phyloP scores from a whole-genome alignment of 2,113 vertebrate genomes.

The Petrocephalus microphthalmus region DNA sequence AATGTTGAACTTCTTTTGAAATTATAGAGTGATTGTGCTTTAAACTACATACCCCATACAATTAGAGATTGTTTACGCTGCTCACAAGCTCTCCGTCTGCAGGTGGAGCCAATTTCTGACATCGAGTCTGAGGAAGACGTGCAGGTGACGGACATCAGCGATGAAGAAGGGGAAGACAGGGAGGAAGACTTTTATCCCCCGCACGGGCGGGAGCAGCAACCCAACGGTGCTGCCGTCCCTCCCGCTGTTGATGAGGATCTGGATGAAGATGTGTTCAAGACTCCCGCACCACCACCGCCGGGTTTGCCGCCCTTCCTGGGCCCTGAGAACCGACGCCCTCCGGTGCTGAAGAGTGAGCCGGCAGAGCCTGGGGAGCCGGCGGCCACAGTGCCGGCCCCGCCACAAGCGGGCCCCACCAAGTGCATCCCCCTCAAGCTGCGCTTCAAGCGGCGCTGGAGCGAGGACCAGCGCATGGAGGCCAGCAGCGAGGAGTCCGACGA shows the following conservation, averaged over 20 bases:
- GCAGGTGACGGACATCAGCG: conserved; percentile 85
- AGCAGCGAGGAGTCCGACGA: conserved; percentile 62
- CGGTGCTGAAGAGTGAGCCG: conserved; percentile 57
- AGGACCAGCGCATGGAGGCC: conserved; percentile 82
- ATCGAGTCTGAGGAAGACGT: conserved; percentile 79
- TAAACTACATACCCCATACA: background rate
- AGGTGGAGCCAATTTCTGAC: conserved; percentile 88
- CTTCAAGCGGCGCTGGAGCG: conserved; percentile 86
- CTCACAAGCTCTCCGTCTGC: background rate
- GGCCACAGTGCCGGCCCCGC: conserved; percentile 31
- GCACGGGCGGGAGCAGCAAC: conserved; percentile 42
- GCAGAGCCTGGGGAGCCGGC: conserved; percentile 36
- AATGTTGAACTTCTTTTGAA: background rate
- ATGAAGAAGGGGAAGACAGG: conserved; percentile 66
- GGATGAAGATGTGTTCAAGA: conserved; percentile 87
- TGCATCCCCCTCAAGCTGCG: conserved; percentile 85
- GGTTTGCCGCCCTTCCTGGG: conserved; percentile 50
- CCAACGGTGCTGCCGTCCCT: conserved; percentile 31
- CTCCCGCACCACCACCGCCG: conserved; percentile 64
- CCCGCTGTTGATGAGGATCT: conserved; percentile 47
- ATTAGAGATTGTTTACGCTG: background rate
- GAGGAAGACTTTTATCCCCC: conserved; percentile 53
- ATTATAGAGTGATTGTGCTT: background rate
- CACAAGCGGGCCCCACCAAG: conserved; percentile 50
- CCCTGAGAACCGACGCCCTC: conserved; percentile 27